Evolutionary conservation across 2,888 invertebrate species (phyloP).

Genomic region (Eubasilissa splendida): DNA sequence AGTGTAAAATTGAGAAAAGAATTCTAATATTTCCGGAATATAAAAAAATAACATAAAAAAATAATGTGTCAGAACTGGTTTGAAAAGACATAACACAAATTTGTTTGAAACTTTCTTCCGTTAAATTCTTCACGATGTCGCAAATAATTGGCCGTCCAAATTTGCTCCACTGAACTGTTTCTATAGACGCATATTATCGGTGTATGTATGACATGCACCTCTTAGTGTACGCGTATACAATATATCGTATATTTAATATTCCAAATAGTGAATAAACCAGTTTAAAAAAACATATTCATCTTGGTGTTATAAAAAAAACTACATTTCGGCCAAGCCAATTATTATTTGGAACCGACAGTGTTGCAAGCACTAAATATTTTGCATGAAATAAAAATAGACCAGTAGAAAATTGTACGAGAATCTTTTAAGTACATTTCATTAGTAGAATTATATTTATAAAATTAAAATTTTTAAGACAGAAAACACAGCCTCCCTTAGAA

Average conservation of each 20-base stretch:
- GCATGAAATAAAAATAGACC: neutral
- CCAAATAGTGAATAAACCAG: slow-evolving; percentile 53
- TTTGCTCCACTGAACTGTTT: neutral
- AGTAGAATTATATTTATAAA: too few species aligned
- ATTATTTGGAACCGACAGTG: slow-evolving; percentile 22
- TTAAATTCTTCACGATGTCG: slow-evolving; percentile 3
- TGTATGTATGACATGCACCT: neutral
- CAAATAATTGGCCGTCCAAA: neutral
- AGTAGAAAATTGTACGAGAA: too few species aligned
- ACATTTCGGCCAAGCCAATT: slow-evolving; percentile 28
- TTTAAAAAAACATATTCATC: slow-evolving; percentile 43
- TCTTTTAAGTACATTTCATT: too few species aligned
- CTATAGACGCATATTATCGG: neutral
- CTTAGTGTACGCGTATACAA: slow-evolving; percentile 2
- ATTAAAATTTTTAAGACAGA: too few species aligned
- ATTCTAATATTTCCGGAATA: too few species aligned
- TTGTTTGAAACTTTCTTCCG: slow-evolving; percentile 12
- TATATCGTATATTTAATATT: slow-evolving; percentile 45
- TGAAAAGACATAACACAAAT: neutral
- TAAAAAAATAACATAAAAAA: too few species aligned
- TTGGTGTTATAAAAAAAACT: slow-evolving; percentile 9
- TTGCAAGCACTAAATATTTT: slow-evolving; percentile 16
- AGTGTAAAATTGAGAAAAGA: too few species aligned
- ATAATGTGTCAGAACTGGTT: too few species aligned
- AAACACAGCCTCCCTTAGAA: too few species aligned